These are phyloP conservation scores for Polia nebulosa DNA, from an alignment of 2,888 invertebrate genomes.

Conservation along the genomic window DNA sequence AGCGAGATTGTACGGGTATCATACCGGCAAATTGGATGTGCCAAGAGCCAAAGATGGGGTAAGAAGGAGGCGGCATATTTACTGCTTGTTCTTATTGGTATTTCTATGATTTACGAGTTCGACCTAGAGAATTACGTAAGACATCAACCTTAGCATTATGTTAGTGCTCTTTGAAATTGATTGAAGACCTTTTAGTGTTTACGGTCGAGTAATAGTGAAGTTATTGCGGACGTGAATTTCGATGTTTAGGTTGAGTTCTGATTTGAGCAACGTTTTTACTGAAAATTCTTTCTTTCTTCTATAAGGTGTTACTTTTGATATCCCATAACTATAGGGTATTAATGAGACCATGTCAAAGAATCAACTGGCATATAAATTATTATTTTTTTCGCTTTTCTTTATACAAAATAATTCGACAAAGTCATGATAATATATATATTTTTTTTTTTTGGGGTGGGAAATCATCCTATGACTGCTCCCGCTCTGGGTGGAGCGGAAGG, in stretches of 20 bases:
- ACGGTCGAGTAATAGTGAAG: neutral
- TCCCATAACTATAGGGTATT: too few relatives aligned
- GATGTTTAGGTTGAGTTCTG: neutral
- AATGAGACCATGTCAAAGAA: too few relatives aligned
- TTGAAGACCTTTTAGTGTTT: conserved; percentile 28
- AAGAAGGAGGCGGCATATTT: conserved; percentile 65
- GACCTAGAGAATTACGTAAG: conserved; percentile 37
- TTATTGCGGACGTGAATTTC: neutral
- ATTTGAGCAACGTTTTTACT: neutral
- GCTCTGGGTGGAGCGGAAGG: too few relatives aligned
- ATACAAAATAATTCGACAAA: too few relatives aligned
- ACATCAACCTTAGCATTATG: neutral
- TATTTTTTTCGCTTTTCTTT: too few relatives aligned
- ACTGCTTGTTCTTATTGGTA: conserved; percentile 58
- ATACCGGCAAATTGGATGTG: conserved; percentile 79
- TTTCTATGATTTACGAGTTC: conserved; percentile 61
- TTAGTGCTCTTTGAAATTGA: conserved; percentile 32
- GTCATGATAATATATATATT: too few relatives aligned
- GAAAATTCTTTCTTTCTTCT: neutral
- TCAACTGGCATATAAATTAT: too few relatives aligned
- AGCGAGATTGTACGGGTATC: conserved; percentile 74
- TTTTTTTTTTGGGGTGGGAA: too few relatives aligned
- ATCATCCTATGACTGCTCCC: too few relatives aligned
- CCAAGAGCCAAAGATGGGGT: conserved; percentile 64
- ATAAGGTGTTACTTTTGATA: too few relatives aligned